Conservation (phyloP, 2,888 invertebrate genomes). For the Hemaris fuciformis region DNA sequence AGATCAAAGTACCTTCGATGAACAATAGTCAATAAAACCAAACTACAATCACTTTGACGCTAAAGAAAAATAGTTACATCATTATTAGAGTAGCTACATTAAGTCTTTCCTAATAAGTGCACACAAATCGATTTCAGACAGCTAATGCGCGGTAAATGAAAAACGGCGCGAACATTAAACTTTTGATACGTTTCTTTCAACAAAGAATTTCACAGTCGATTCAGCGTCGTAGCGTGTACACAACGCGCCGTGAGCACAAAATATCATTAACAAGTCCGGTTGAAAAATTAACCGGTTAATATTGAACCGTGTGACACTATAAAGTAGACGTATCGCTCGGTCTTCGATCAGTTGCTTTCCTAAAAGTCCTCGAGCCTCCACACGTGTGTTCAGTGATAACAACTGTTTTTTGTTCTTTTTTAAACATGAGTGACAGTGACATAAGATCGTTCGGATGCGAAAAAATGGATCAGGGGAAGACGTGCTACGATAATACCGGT, state of each 20-base stretch:
- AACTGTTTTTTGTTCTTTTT: slow-evolving; percentile 2
- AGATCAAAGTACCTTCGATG: neutral
- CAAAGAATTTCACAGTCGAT: slow-evolving; percentile 3
- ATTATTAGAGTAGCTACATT: neutral
- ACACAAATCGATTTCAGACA: neutral
- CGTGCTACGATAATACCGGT: slow-evolving; percentile 63
- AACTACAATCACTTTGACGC: neutral
- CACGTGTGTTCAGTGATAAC: slow-evolving; percentile 34
- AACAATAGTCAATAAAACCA: slow-evolving; percentile 1
- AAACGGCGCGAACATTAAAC: neutral
- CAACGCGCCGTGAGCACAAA: neutral
- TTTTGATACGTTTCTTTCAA: neutral
- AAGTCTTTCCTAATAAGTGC: neutral
- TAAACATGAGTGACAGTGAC: slow-evolving; percentile 29
- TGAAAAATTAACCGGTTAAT: neutral
- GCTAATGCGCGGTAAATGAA: neutral
- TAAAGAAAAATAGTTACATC: neutral
- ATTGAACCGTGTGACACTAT: neutral
- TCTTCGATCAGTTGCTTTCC: slow-evolving; percentile 28
- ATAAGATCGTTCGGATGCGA: slow-evolving; percentile 23
- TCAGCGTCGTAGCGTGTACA: neutral
- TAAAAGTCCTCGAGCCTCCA: slow-evolving; percentile 37
- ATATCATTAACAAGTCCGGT: neutral
- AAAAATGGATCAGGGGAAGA: slow-evolving; percentile 48
- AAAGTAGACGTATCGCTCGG: neutral